Evolutionary conservation across 2,888 invertebrate genomes (phyloP), one percentile per base, ranked within the genome.

Genomic region (Drosophila peninsularis): DNA sequence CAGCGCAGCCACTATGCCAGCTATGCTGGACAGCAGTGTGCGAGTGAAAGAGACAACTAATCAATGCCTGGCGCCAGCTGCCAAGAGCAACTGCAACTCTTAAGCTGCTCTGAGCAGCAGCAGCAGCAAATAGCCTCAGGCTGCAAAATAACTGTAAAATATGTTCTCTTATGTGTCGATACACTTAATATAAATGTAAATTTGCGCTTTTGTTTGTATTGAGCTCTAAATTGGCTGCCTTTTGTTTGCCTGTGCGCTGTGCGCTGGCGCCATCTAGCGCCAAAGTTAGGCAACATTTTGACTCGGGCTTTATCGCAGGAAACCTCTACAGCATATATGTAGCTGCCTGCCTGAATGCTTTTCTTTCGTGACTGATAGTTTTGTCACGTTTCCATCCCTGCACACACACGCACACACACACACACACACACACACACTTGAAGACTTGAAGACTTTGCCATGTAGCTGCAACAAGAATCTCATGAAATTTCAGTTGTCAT

Each of bases 401-500:
- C 27, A 53, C 37, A 37, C 44, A 24, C 3, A 24, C 24, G 5
- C 24, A 37, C 60, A 53, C 34, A 37, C 13, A 27, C 17, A 54
- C 39, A 34, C 39, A 27, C 34, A 44, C 62, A 56, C 14, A 37
- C 32, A 47, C 11, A 41, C 30, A 39, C n/a, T 27, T 50, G 61
- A 45, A 11, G 52, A 34, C 41, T 54, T 54, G 54, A 55, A 67
- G 67, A 69, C 60, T 67, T 21, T 50, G 54, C 54, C 53, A 53
- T 47, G 75, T 64, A 45, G 54, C 63, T 24, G 63, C 50, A 69
- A 64, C 62, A 54, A 75, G 62, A 81, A 68, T 72, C 82, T 81
- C 72, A 72, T 70, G 79, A 60, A 73, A 82, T 74, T 72, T 70
- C 66, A 66, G 64, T 65, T 87, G 77, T 87, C 73, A 79, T 71